Base-by-base conservation (phyloP, 2,888 invertebrate species). In the Amitus sp. region DNA sequence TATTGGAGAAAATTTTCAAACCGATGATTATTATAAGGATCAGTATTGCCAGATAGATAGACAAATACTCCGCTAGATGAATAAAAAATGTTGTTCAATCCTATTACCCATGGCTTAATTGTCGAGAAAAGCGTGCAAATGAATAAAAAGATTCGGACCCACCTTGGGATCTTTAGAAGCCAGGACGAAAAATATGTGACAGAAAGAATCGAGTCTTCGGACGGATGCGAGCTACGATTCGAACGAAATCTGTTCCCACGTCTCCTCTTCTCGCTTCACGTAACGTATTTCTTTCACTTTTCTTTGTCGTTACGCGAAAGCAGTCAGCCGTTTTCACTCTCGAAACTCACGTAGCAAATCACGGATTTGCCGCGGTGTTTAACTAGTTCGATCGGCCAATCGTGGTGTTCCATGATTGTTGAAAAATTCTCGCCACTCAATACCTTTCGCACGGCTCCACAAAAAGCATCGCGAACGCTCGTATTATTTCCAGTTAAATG, bases 261-360 rank as follows among this genome's bases (percentile, higher is more conserved):
- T 68, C 66, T 48, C 33, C 57, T 62, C 54, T 53, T 49, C 50
- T 54, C 51, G 47, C 42, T 43, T 30, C 52, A 39, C 50, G 49
- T 61, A 49, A 57, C 62, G 60, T 57, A 51, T 48, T 65, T 65
- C 65, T 65, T 67, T 69, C 67, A 69, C 68, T 69, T 67, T 65
- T 63, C 64, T 56, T 52, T 51, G 33, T 45, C 48, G 37, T 37
- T 37, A 43, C 60, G 40, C 62, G 52, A 62, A 55, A 56, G 59
- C 40, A 59, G 61, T 68, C 62, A 68, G 62, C 73, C 75, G 70
- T 77, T 75, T 71, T 76, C 77, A 71, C 74, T 77, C 71, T 72
- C 73, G 69, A 72, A 71, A 68, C 69, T 71, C 59, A 69, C 74
- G 71, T 72, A 72, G 66, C 73, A 68, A 62, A 74, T 74, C 69